Conservation (phyloP, 1,140 invertebrate species). For the Sitobion miscanthi region DNA sequence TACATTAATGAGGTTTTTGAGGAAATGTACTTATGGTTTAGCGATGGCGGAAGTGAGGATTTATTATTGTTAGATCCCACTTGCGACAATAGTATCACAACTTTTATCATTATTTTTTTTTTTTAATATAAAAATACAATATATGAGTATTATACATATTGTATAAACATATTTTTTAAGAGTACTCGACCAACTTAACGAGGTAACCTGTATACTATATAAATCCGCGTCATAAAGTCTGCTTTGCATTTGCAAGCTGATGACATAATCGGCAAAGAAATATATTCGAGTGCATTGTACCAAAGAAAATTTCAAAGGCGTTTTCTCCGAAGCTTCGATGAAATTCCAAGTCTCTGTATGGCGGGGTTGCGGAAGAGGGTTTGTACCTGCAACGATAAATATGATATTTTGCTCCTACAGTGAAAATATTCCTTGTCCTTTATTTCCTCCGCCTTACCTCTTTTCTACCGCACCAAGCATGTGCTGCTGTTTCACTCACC, state of each 20-base stretch:
- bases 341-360: slow-evolving; percentile 3
- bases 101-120: slow-evolving; percentile 25
- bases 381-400: neutral
- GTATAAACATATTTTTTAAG: neutral
- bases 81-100: neutral
- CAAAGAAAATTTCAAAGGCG: slow-evolving; percentile 18
- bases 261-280: slow-evolving; percentile 42
- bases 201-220: neutral
- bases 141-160: neutral
- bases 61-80: neutral
- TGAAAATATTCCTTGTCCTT: slow-evolving; percentile 34
- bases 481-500: neutral
- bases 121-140: neutral
- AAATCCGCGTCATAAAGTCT: neutral
- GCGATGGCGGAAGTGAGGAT: neutral
- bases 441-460: neutral
- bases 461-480: neutral
- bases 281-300: neutral
- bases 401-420: neutral
- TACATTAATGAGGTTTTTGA: neutral
- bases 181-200: neutral
- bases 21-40: neutral
- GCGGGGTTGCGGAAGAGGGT: neutral
- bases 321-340: neutral
- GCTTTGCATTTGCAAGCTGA: neutral